Conservation (phyloP, 2,888 invertebrate genomes). For the Candidula unifasciata region DNA sequence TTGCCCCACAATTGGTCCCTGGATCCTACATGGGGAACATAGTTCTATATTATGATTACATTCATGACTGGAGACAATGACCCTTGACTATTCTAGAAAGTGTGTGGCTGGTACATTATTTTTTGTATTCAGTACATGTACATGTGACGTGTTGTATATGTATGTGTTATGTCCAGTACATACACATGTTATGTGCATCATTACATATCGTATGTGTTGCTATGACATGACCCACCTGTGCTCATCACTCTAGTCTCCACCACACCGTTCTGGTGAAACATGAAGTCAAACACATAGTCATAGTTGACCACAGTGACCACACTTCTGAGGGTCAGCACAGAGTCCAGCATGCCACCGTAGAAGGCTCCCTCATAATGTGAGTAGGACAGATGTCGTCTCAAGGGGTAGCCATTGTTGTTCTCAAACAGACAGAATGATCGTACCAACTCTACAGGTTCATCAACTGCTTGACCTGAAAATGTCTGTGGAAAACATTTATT, state of each 20-base stretch:
- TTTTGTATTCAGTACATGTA: no score
- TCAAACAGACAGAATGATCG: conserved; percentile 66
- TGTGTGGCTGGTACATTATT: no score
- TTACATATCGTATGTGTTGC: no score
- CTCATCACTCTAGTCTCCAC: conserved; percentile 67
- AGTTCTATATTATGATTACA: no score
- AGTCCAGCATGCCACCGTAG: conserved; percentile 67
- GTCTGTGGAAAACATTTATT: conserved; percentile 37
- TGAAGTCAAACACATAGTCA: conserved; percentile 74
- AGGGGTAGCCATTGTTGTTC: conserved; percentile 65
- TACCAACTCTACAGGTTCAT: conserved; percentile 32
- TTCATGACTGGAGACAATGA: no score
- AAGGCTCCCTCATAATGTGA: conserved; percentile 63
- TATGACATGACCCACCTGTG: conserved; percentile 25
- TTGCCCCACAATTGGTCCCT: no score
- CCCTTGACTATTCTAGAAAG: no score
- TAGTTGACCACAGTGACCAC: conserved; percentile 72
- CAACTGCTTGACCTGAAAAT: conserved; percentile 39
- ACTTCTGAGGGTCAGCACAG: conserved; percentile 64
- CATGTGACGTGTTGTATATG: no score
- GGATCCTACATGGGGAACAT: no score
- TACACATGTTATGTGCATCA: no score
- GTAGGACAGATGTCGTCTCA: conserved; percentile 73
- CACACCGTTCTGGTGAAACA: conserved; percentile 71
- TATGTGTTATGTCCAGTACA: no score